phyloP scores from a whole-genome alignment of 2,113 vertebrate genomes.

The Gymnobelideus leadbeateri region DNA sequence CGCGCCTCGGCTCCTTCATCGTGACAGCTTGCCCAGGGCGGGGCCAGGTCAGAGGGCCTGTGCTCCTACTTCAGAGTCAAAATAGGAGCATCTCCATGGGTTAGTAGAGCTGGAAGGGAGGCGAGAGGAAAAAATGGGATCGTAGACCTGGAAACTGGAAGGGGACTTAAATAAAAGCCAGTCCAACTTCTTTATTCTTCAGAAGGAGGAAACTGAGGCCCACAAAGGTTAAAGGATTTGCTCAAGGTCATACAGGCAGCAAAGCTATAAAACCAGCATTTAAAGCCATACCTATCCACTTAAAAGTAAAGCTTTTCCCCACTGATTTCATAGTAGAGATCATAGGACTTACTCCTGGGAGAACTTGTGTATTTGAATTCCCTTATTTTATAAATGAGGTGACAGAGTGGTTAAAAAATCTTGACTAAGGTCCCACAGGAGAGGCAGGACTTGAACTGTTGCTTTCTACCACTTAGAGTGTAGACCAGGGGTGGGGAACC shows the following conservation, averaged over 20 bases:
- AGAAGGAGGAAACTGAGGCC: neutral
- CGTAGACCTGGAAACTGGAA: neutral
- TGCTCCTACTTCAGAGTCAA: neutral
- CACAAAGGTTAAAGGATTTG: neutral
- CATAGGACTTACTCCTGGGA: neutral
- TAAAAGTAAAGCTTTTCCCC: neutral
- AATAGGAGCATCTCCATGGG: neutral
- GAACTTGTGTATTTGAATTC: neutral
- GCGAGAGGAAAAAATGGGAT: neutral
- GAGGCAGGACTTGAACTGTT: neutral
- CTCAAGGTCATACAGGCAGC: neutral
- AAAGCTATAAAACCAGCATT: neutral
- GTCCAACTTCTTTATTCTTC: neutral
- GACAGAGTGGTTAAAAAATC: neutral
- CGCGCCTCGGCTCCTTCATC: neutral
- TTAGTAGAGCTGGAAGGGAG: neutral
- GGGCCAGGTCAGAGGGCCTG: neutral
- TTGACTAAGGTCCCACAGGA: neutral
- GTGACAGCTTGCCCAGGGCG: slow-evolving; percentile 1
- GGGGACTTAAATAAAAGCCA: neutral
- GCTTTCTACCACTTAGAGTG: neutral
- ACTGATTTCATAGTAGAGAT: neutral
- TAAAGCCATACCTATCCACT: neutral
- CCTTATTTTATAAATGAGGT: neutral
- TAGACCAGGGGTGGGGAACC: no score